Percentiles rank a stretch among this genome's conserved stretches.
Conservation (phyloP, 2,888 invertebrate species). For the Troilus luridus region DNA sequence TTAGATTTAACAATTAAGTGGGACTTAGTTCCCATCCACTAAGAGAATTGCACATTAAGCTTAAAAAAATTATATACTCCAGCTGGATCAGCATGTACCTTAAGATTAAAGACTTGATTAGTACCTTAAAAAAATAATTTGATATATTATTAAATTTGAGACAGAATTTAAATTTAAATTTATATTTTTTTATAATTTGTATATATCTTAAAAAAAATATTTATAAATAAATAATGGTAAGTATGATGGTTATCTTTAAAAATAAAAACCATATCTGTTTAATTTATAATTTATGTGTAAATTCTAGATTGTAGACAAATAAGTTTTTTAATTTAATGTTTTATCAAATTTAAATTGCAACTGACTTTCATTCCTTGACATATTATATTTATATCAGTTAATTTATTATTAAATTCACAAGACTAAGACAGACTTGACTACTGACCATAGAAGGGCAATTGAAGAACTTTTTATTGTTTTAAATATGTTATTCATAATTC, state of each 20-base stretch:
- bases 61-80: neutral
- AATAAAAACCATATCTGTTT: neutral
- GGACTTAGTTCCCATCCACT: neutral
- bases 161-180: neutral
- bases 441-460: no score
- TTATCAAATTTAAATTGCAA: neutral
- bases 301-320: neutral
- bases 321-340: neutral
- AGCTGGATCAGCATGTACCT: neutral
- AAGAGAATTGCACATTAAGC: neutral
- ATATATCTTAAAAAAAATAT: neutral
- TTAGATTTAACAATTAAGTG: neutral
- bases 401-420: no score
- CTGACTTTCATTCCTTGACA: neutral
- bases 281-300: neutral
- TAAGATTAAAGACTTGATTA: neutral
- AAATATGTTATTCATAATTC: no score
- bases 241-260: neutral
- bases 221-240: neutral
- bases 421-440: no score
- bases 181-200: neutral
- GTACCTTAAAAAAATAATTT: neutral
- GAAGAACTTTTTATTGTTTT: no score
- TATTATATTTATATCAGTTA: no score
- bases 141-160: neutral